Base-by-base conservation (phyloP, 2,113 vertebrate species). In the Geococcyx californianus region DNA sequence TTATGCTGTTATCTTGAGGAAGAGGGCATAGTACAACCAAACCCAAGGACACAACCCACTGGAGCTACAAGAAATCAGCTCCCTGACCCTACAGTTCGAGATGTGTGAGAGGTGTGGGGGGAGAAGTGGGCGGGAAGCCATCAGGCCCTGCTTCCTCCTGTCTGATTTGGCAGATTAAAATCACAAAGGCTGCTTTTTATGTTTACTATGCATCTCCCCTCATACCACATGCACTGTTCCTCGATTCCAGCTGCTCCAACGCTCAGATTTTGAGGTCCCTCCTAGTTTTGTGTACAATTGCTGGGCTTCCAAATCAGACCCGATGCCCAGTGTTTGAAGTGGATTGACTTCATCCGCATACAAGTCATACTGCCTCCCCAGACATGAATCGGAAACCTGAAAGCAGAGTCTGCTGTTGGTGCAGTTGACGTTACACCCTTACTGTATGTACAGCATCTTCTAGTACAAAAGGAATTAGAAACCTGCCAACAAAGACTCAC, bases 311-410 rank as follows among this genome's bases (percentile, higher is more conserved):
- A 92, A 34, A 80, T 31, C 40, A 68, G 72, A 58, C 79, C 42
- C 0, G 0, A 44, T 34, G 18, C 4, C 42, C 49, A 34, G 31
- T 3, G 18, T 29, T 60, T 87, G 40, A 81, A 45, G 34, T 8
- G 26, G 89, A 76, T 3, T 90, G 84, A 85, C 64, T 88, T 85
- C 67, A 96, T 95, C 92, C 89, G 79, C 77, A 93, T 87, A 92
- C 90, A 95, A 92, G 86, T 89, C 74, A 89, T 58, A 84, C 6
- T 62, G 55, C 73, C 54, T 45, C 34, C 60, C 64, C 81, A 85
- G 82, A 60, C 24, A 63, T 19, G 80, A 94, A 88, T 33, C 9
- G 25, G 88, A 95, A 54, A 59, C 59, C 31, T 64, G 78, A 87
- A 93, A 85, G 76, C 55, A 74, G 14, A 56, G 16, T 20, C 86